Conservation (phyloP, 1,140 invertebrate genomes). For the Calosoma granatense region DNA sequence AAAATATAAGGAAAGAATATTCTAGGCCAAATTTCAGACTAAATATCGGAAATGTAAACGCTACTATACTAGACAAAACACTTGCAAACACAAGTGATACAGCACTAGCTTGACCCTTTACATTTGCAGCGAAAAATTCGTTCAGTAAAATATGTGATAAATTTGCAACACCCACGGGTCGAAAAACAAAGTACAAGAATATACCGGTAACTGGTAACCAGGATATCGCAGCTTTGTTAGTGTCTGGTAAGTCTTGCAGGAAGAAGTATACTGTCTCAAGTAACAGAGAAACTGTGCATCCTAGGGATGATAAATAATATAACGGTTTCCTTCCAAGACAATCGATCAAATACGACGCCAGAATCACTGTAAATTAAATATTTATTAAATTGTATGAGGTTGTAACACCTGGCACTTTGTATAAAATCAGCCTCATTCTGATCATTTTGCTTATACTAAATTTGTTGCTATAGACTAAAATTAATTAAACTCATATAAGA, state of each 20-base stretch:
- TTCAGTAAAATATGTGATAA: slow-evolving; percentile 28
- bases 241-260: slow-evolving; percentile 15
- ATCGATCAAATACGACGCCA: slow-evolving; percentile 23
- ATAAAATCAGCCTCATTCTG: slow-evolving; percentile 22
- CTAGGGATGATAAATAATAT: slow-evolving; percentile 21
- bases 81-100: slow-evolving; percentile 21
- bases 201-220: slow-evolving; percentile 25
- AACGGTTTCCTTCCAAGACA: slow-evolving; percentile 23
- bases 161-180: slow-evolving; percentile 21
- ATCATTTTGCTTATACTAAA: background rate
- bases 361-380: slow-evolving; percentile 15
- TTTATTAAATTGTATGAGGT: background rate
- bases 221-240: slow-evolving; percentile 8
- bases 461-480: background rate
- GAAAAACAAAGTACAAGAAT: slow-evolving; percentile 24
- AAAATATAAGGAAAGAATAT: slow-evolving; percentile 12
- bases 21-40: background rate
- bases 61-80: slow-evolving; percentile 11
- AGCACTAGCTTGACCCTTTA: slow-evolving; percentile 30
- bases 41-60: background rate
- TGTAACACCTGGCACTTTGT: slow-evolving; percentile 16
- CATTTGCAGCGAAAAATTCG: slow-evolving; percentile 30
- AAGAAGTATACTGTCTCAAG: slow-evolving; percentile 22
- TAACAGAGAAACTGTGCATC: slow-evolving; percentile 20
- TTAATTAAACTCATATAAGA: no score